Evolutionary conservation across 2,888 invertebrate species (phyloP).

Genomic region (Cerceris ruficornis): DNA sequence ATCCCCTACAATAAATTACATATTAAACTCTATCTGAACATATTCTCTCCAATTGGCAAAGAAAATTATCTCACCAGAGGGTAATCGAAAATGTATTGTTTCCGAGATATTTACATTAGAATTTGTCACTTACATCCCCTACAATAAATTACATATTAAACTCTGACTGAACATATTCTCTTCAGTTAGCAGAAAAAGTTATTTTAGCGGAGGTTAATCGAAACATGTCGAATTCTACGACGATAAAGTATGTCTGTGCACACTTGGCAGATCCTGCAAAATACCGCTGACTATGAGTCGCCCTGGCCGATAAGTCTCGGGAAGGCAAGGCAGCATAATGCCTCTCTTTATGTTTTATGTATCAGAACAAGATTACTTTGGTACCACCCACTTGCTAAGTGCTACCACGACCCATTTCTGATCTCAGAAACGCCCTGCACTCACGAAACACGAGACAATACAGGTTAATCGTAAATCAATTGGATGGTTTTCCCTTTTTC

Average conservation of each 20-base stretch:
- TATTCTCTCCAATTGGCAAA: too few species aligned
- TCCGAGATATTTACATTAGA: too few species aligned
- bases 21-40: too few species aligned
- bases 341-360: slow-evolving; percentile 67
- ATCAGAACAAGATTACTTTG: slow-evolving; percentile 67
- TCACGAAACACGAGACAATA: slow-evolving; percentile 30
- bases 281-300: slow-evolving; percentile 15
- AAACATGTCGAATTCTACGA: not conserved
- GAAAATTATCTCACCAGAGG: too few species aligned
- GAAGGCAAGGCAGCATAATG: slow-evolving; percentile 46
- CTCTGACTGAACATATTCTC: too few species aligned
- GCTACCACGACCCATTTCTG: slow-evolving; percentile 47
- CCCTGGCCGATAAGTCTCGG: slow-evolving; percentile 38
- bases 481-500: not conserved
- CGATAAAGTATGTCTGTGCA: not conserved
- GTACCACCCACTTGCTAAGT: slow-evolving; percentile 65
- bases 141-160: too few species aligned
- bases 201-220: too few species aligned
- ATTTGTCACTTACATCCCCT: too few species aligned
- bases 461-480: slow-evolving; percentile 30
- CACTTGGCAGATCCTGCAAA: slow-evolving; percentile 19
- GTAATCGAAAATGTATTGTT: too few species aligned
- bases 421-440: slow-evolving; percentile 3
- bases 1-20: too few species aligned
- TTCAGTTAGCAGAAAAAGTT: too few species aligned